Base-by-base conservation (phyloP, 2,888 invertebrate genomes). In the Eudasyphora cyanicolor region DNA sequence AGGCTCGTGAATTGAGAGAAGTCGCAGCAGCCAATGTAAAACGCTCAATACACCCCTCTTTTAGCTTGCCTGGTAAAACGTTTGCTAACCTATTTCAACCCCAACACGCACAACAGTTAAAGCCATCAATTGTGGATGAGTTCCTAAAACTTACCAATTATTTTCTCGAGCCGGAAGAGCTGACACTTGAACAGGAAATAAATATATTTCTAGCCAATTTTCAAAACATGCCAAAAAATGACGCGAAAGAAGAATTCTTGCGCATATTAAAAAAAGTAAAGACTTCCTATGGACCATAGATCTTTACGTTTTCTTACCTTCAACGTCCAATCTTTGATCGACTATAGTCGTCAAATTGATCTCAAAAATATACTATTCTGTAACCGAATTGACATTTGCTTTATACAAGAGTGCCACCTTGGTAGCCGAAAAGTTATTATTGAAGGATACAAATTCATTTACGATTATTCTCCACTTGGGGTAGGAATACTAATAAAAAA, bases 201-300 rank as follows among this genome's bases (percentile, higher is more conserved):
- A 0, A 74, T 2, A 42, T 21, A 1, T 67, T 76, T 29, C 51
- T 76, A 7, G 24, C 8, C 10, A n/a, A 76, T n/a, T 75, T 32
- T 21, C 14, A n/a, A 32, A 38, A 51, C 2, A 35, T 76, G 76
- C 12, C 51, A 51, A 76, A 51, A 24, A 29, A 3, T 12, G 64
- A 35, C 4, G 75, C 75, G 2, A 76, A 76, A 7, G 14, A 4
- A 8, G 51, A 76, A 51, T 76, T 76, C 51, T 64, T 75, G 49
- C 75, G 64, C 7, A 19, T 76, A 12, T 14, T 51, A 14, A 67
- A 51, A 1, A 76, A 76, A 38, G 17, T 67, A 14, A 67, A 67
- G 38, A 32, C n/a, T n/a, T n/a, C n/a, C n/a, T n/a, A 71, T 71
- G 35, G 51, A 19, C 45, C 45, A 49, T 70, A 51, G 24, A 24